These are phyloP conservation scores for Petrocephalus microphthalmus DNA, from an alignment of 2,113 vertebrate genomes.

Conservation along the genomic window DNA sequence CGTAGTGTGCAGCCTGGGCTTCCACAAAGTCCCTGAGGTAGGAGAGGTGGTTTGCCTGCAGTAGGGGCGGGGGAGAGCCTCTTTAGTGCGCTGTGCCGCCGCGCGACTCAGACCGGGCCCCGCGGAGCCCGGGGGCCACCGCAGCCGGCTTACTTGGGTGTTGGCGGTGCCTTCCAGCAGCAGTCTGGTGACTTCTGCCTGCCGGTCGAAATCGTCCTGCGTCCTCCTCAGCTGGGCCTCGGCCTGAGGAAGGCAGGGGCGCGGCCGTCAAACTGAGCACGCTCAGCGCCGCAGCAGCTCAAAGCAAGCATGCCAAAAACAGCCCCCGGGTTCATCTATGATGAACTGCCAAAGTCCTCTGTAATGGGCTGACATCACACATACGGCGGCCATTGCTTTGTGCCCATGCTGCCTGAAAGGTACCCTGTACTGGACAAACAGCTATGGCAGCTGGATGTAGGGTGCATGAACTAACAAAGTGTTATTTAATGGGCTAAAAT, in stretches of 20 bases:
- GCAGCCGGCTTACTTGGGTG: constrained; percentile 79
- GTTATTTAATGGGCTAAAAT: neutral
- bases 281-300: neutral
- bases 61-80: neutral
- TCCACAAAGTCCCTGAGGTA: constrained; percentile 96
- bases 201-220: constrained; percentile 94
- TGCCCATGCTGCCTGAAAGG: too few species aligned
- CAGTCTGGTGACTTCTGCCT: constrained; percentile 92
- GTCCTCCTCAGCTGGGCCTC: constrained; percentile 92
- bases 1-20: constrained; percentile 91
- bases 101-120: neutral
- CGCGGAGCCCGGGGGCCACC: neutral
- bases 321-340: too few species aligned
- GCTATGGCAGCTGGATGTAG: neutral
- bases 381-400: too few species aligned
- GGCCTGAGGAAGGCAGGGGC: constrained; percentile 55
- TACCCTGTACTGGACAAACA: too few species aligned
- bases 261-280: neutral
- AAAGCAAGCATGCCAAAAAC: neutral
- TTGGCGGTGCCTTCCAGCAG: constrained; percentile 92
- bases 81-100: neutral
- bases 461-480: neutral
- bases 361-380: too few species aligned
- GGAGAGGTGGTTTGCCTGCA: constrained; percentile 88
- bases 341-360: neutral